These are phyloP conservation scores for Acanthopagrus latus DNA, from an alignment of 2,797 vertebrate species.

Conservation along the genomic window DNA sequence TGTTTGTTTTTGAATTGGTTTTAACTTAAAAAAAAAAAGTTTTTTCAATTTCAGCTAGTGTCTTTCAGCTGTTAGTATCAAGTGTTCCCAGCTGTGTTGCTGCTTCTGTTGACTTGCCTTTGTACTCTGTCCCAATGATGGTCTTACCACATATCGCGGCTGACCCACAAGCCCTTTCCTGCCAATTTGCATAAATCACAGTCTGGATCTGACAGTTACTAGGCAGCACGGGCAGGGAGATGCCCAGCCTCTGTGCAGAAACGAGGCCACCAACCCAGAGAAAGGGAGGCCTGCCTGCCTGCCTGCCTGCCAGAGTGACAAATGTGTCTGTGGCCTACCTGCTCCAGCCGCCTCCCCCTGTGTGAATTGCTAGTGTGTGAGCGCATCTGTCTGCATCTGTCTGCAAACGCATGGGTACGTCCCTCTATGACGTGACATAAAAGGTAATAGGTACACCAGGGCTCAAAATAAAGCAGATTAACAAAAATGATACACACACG, in stretches of 20 bases:
- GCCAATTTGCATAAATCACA: slow-evolving; percentile 86
- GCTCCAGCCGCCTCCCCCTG: slow-evolving; percentile 70
- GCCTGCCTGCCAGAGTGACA: slow-evolving; percentile 83
- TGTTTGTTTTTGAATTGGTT: neutral
- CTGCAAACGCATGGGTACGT: slow-evolving; percentile 30
- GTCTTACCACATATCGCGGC: slow-evolving; percentile 77
- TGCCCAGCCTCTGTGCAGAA: slow-evolving; percentile 76
- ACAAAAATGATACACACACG: slow-evolving; percentile 17
- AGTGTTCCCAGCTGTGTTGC: slow-evolving; percentile 23
- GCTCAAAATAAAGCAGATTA: slow-evolving; percentile 36
- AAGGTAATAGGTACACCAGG: slow-evolving; percentile 42
- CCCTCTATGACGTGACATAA: slow-evolving; percentile 55
- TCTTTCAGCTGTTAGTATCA: slow-evolving; percentile 4
- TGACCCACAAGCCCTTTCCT: slow-evolving; percentile 84
- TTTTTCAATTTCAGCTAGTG: slow-evolving; percentile 1
- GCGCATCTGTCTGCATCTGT: slow-evolving; percentile 31
- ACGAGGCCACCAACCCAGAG: slow-evolving; percentile 84
- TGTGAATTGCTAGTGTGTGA: slow-evolving; percentile 24
- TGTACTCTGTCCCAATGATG: slow-evolving; percentile 61
- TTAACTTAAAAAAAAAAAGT: neutral
- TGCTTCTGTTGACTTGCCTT: slow-evolving; percentile 56
- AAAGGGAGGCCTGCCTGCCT: slow-evolving; percentile 74
- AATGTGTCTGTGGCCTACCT: slow-evolving; percentile 75
- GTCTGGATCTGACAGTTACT: slow-evolving; percentile 84
- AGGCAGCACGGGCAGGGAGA: slow-evolving; percentile 80